A percentile compares a stretch with the other conserved stretches of the same genome.
Conservation (phyloP, 2,888 invertebrate species). For the Leptinotarsa rubiginosa region DNA sequence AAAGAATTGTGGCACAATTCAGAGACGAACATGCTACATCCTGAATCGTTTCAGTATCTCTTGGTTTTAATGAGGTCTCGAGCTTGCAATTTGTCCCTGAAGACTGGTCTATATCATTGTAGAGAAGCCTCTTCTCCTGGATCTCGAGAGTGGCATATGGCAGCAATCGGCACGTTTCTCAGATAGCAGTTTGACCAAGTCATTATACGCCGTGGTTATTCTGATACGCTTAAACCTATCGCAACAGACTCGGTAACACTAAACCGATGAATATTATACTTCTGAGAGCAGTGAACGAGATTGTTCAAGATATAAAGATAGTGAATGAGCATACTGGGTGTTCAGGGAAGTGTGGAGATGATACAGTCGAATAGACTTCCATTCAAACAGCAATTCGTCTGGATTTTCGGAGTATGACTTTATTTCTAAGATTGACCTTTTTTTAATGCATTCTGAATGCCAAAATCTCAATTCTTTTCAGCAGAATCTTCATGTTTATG, state of each 20-base stretch:
- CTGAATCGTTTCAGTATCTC: not conserved
- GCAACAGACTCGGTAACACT: constrained; percentile 16
- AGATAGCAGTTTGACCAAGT: constrained; percentile 56
- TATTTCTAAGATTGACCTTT: too few species aligned
- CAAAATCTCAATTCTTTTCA: too few species aligned
- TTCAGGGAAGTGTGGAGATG: too few species aligned
- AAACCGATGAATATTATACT: constrained; percentile 8
- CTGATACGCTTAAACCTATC: constrained; percentile 37
- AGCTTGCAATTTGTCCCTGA: not conserved
- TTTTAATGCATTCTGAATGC: too few species aligned
- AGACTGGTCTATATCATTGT: not conserved
- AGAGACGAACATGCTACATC: too few species aligned
- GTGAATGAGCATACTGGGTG: too few species aligned
- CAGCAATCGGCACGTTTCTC: constrained; percentile 53
- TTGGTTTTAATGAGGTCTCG: not conserved
- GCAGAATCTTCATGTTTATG: too few species aligned
- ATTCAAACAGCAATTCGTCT: too few species aligned
- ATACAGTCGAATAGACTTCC: too few species aligned
- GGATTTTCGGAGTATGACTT: too few species aligned
- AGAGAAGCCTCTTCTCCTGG: constrained; percentile 2
- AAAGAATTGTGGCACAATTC: too few species aligned
- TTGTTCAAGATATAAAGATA: not conserved
- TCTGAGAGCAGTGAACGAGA: not conserved
- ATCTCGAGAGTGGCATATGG: constrained; percentile 33
- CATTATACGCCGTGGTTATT: constrained; percentile 50